Percentiles rank a stretch among this genome's conserved stretches.
phyloP scores from a whole-genome alignment of 2,888 invertebrate genomes.

The Nemapogon koenigi region DNA sequence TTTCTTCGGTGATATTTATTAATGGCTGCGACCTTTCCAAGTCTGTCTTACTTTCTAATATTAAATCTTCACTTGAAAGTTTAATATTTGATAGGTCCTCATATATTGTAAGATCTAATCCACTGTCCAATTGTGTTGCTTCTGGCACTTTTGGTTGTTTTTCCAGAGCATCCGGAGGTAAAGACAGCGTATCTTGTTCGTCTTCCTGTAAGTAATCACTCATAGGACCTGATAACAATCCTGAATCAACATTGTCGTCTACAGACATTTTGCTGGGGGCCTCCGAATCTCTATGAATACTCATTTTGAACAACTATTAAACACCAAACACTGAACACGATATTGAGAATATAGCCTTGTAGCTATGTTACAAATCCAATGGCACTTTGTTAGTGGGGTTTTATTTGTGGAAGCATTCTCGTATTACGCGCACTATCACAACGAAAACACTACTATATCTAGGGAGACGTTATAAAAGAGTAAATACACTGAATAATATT shows the following conservation, averaged over 20 bases:
- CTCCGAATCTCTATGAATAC: constrained; percentile 42
- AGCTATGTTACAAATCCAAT: too few species aligned
- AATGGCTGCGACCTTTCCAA: constrained; percentile 18
- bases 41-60: not conserved
- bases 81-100: constrained; percentile 69
- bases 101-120: constrained; percentile 65
- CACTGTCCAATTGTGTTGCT: constrained; percentile 64
- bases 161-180: not conserved
- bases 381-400: too few species aligned
- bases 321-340: too few species aligned
- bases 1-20: constrained; percentile 15
- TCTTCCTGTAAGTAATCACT: too few species aligned
- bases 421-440: too few species aligned
- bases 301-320: constrained; percentile 37
- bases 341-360: too few species aligned
- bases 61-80: constrained; percentile 21
- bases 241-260: constrained; percentile 44
- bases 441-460: too few species aligned
- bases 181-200: too few species aligned
- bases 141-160: constrained; percentile 15
- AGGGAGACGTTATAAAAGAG: too few species aligned
- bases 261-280: constrained; percentile 30
- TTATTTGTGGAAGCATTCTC: too few species aligned
- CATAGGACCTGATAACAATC: constrained; percentile 13
- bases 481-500: too few species aligned